Evolutionary conservation across 37 sponge, comb jelly and placozoan species (phyloP).

Genomic region (Petrosia ficiformis): DNA sequence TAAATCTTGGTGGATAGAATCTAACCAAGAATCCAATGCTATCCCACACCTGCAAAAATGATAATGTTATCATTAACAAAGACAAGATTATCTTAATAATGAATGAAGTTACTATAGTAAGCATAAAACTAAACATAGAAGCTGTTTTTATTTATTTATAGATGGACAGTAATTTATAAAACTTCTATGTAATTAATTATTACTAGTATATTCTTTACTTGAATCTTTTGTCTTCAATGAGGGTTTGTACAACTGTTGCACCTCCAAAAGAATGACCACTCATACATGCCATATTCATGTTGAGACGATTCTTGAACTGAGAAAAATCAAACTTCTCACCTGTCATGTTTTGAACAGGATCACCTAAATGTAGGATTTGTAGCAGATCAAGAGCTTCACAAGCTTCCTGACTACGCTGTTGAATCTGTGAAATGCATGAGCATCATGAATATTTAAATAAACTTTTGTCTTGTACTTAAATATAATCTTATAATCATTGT

Average conservation of each 20-base stretch:
- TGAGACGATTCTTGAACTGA: conserved; percentile 48
- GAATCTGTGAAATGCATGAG: conserved; percentile 9
- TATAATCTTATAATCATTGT: too few species aligned
- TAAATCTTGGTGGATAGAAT: conserved; percentile 32
- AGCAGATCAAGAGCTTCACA: conserved; percentile 41
- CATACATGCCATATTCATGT: conserved; percentile 30
- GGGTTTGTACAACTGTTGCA: conserved; percentile 47
- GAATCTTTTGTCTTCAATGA: conserved; percentile 48
- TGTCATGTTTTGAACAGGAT: conserved; percentile 33
- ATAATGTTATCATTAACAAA: too few species aligned
- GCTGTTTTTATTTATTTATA: neutral
- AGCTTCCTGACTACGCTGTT: conserved; percentile 23
- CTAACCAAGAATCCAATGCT: conserved; percentile 51
- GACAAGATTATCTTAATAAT: neutral
- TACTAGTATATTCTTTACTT: too few species aligned
- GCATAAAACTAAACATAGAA: neutral
- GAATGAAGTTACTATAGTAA: too few species aligned
- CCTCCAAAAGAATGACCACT: conserved; percentile 77
- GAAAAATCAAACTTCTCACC: conserved; percentile 31
- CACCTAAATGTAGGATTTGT: conserved; percentile 38
- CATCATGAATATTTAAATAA: too few species aligned
- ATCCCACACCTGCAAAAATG: conserved; percentile 47
- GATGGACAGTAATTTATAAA: neutral
- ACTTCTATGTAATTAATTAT: neutral
- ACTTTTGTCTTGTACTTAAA: too few species aligned